Evolutionary conservation across 2,113 vertebrate species (phyloP).

Genomic region (Ameiurus melas): DNA sequence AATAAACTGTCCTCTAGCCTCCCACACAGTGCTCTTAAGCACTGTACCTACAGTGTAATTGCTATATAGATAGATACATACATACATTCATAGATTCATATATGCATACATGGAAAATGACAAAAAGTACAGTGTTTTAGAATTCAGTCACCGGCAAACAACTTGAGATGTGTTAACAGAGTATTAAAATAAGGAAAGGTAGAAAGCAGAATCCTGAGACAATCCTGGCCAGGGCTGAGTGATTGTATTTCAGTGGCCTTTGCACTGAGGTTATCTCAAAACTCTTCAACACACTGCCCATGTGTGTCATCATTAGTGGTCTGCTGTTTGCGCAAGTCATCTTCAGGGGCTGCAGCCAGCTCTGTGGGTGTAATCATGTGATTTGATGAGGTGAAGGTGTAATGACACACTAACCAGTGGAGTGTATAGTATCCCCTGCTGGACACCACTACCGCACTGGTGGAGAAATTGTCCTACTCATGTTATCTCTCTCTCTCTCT

Average conservation of each 20-base stretch:
- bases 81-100: constrained; percentile 1
- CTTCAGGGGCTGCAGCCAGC: constrained; percentile 70
- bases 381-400: constrained; percentile 79
- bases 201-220: constrained; percentile 61
- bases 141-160: not conserved
- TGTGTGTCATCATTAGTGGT: constrained; percentile 67
- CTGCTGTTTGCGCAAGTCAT: constrained; percentile 56
- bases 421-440: constrained; percentile 71
- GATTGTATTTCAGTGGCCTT: constrained; percentile 73
- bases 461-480: too few relatives aligned
- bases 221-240: constrained; percentile 68
- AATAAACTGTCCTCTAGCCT: constrained; percentile 75
- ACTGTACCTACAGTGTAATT: constrained; percentile 69
- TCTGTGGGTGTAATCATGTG: constrained; percentile 80
- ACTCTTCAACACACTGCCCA: constrained; percentile 70
- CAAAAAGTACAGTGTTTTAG: not conserved
- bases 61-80: constrained; percentile 38
- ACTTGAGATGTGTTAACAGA: not conserved
- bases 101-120: not conserved
- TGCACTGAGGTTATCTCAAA: constrained; percentile 69
- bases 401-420: constrained; percentile 73
- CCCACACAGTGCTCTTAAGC: constrained; percentile 62
- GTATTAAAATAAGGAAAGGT: not conserved
- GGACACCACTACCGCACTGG: constrained; percentile 62
- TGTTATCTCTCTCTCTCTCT: not conserved